Evolutionary conservation across 2,888 invertebrate genomes (phyloP).

Genomic region (Pollenia angustigena): DNA sequence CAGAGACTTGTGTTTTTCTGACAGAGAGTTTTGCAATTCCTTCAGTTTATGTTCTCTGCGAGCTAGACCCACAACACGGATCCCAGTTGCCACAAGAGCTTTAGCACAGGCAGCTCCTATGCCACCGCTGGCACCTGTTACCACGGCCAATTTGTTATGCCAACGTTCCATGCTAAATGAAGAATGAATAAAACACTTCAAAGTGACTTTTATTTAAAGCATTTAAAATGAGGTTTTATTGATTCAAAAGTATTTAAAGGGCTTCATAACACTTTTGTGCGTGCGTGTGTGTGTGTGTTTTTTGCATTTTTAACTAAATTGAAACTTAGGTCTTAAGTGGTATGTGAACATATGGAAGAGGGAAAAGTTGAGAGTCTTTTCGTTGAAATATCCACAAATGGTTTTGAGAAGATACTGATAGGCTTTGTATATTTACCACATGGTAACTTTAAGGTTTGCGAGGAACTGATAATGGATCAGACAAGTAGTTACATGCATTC

Average conservation of each 20-base stretch:
- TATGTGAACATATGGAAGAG: no score
- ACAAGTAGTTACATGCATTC: no score
- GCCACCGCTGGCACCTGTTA: constrained; percentile 88
- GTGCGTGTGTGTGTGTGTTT: not conserved
- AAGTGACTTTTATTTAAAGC: not conserved
- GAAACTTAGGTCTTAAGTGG: no score
- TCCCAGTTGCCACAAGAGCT: constrained; percentile 85
- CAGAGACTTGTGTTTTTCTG: constrained; percentile 77
- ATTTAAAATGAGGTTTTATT: constrained; percentile 34
- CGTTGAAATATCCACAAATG: no score
- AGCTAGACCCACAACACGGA: constrained; percentile 86
- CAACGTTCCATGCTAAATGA: constrained; percentile 85
- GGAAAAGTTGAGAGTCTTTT: no score
- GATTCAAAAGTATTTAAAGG: constrained; percentile 54
- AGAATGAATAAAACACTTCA: constrained; percentile 9
- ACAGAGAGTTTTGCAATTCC: constrained; percentile 79
- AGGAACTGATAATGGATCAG: no score
- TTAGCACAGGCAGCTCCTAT: constrained; percentile 86
- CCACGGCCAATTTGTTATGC: constrained; percentile 87
- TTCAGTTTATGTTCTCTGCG: constrained; percentile 84
- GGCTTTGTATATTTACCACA: no score
- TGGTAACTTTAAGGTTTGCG: no score
- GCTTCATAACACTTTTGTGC: constrained; percentile 37
- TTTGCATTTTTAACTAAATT: not conserved
- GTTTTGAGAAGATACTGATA: no score